phyloP scores from a whole-genome alignment of 2,888 invertebrate genomes.

The Phengaris arion region DNA sequence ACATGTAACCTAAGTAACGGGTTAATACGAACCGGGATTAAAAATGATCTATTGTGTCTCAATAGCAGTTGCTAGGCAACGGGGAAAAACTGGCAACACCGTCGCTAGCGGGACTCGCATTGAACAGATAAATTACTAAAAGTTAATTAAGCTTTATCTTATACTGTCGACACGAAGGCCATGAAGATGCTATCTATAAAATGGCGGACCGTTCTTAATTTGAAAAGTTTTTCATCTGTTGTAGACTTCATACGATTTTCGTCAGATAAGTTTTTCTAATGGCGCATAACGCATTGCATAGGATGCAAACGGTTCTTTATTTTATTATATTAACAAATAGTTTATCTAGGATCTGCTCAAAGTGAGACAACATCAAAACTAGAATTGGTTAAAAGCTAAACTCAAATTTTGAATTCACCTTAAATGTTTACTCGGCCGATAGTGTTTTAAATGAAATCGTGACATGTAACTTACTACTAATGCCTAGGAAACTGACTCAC shows the following conservation, averaged over 20 bases:
- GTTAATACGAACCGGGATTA: conserved; percentile 10
- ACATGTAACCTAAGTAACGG: not conserved
- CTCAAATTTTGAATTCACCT: no score
- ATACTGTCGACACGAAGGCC: conserved; percentile 32
- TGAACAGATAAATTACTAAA: conserved; percentile 77
- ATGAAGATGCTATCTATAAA: conserved; percentile 50
- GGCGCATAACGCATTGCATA: not conserved
- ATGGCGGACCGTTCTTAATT: conserved; percentile 42
- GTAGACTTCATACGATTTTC: not conserved
- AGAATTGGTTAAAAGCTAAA: no score
- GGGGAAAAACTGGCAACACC: conserved; percentile 38
- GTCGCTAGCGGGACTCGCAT: conserved; percentile 60
- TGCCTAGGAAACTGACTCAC: not conserved
- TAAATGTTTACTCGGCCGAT: not conserved
- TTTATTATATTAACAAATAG: no score
- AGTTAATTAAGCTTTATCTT: conserved; percentile 75
- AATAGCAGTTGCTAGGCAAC: conserved; percentile 13
- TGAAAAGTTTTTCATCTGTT: conserved; percentile 14
- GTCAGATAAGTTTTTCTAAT: not conserved
- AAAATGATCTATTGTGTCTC: conserved; percentile 6
- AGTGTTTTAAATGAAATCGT: conserved; percentile 12
- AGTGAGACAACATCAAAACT: no score
- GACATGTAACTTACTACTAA: conserved; percentile 1
- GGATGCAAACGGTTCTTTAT: not conserved
- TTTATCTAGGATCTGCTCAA: no score